Evolutionary conservation across 2,888 invertebrate species (phyloP).

Genomic region (Clostera curtula): DNA sequence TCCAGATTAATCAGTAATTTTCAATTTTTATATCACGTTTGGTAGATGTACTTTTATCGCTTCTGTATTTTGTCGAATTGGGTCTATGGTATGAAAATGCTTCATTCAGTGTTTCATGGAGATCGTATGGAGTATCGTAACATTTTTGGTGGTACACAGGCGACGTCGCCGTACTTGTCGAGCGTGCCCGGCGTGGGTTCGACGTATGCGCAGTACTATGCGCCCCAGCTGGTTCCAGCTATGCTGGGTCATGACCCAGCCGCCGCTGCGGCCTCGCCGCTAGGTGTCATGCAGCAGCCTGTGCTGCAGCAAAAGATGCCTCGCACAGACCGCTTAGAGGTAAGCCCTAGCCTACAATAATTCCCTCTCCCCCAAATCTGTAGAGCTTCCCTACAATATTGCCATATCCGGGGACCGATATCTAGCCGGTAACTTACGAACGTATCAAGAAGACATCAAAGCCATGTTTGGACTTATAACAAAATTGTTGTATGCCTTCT

Average conservation of each 20-base stretch:
- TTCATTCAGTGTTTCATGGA: too few relatives aligned
- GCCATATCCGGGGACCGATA: conserved; percentile 52
- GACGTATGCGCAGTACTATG: conserved; percentile 94
- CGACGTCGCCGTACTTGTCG: conserved; percentile 93
- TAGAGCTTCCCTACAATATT: conserved; percentile 58
- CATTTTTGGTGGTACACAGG: conserved; percentile 68
- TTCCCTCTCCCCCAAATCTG: conserved; percentile 25
- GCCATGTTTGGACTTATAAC: too few relatives aligned
- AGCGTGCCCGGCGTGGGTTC: conserved; percentile 92
- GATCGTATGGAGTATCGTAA: conserved; percentile 10
- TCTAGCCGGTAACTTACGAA: too few relatives aligned
- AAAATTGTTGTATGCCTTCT: too few relatives aligned
- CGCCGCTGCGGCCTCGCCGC: conserved; percentile 83
- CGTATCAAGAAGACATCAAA: too few relatives aligned
- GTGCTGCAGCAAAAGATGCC: conserved; percentile 95
- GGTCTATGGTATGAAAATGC: too few relatives aligned
- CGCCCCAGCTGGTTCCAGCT: conserved; percentile 91
- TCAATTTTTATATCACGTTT: conserved; percentile 5
- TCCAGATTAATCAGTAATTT: conserved; percentile 8
- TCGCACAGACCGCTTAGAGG: conserved; percentile 97
- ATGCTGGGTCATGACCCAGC: conserved; percentile 92
- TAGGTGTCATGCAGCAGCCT: conserved; percentile 90
- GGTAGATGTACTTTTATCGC: conserved; percentile 14
- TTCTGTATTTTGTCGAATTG: conserved; percentile 18
- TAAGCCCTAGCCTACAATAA: conserved; percentile 62